Percentiles rank a stretch among this genome's conserved stretches.
Evolutionary conservation across 1,140 invertebrate genomes (phyloP).

Genomic region (Panagrolaimus sp.): DNA sequence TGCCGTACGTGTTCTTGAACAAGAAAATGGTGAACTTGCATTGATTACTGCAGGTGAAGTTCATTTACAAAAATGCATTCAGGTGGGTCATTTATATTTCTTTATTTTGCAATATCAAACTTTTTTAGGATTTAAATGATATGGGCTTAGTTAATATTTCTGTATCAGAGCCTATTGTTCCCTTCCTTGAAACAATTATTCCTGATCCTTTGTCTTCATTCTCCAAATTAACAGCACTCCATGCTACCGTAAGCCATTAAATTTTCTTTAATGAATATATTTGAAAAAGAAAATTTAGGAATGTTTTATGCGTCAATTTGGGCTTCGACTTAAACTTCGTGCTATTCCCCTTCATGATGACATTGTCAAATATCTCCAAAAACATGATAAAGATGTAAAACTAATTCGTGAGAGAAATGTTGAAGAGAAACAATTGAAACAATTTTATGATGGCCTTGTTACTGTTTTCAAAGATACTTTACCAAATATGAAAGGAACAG

Average conservation of each 20-base stretch:
- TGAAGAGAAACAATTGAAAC: slow-evolving; percentile 37
- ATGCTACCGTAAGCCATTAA: slow-evolving; percentile 42
- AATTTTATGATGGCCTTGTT: slow-evolving; percentile 62
- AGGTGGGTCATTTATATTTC: slow-evolving; percentile 22
- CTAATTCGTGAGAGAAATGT: slow-evolving; percentile 63
- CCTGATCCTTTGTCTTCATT: slow-evolving; percentile 40
- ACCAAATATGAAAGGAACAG: slow-evolving; percentile 64
- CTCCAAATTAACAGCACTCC: slow-evolving; percentile 40
- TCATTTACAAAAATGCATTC: slow-evolving; percentile 81
- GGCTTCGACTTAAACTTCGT: slow-evolving; percentile 70
- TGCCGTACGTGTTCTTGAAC: slow-evolving; percentile 49
- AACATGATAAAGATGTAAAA: slow-evolving; percentile 72
- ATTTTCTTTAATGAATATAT: background rate
- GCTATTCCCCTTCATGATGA: slow-evolving; percentile 72
- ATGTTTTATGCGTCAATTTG: slow-evolving; percentile 69
- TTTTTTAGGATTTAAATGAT: slow-evolving; percentile 66
- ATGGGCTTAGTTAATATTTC: slow-evolving; percentile 66
- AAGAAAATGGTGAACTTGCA: slow-evolving; percentile 87
- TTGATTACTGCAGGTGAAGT: slow-evolving; percentile 94
- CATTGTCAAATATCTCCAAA: slow-evolving; percentile 74
- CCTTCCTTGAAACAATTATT: slow-evolving; percentile 87
- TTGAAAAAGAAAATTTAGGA: slow-evolving; percentile 59
- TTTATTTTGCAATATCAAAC: slow-evolving; percentile 49
- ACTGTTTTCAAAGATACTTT: slow-evolving; percentile 67
- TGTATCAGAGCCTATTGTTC: slow-evolving; percentile 88